Evolutionary conservation across 2,888 invertebrate species (phyloP).

Genomic region (Metacarcinus magister): DNA sequence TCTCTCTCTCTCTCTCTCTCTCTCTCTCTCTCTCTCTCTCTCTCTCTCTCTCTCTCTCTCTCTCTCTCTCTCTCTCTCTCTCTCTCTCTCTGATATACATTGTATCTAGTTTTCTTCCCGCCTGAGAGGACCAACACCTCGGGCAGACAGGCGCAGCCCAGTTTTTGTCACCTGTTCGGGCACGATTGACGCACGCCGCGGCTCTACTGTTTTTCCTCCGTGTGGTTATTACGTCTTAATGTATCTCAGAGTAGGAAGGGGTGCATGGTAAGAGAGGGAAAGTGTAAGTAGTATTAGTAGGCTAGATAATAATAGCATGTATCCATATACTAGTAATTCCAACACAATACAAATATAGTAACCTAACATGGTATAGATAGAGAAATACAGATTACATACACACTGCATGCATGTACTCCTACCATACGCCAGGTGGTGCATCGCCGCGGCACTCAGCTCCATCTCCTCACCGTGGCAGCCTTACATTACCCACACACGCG

Average conservation of each 20-base stretch:
- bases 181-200: not conserved
- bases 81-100: not conserved
- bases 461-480: too few species aligned
- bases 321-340: not conserved
- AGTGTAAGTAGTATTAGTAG: not conserved
- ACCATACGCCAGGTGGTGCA: not conserved
- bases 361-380: not conserved
- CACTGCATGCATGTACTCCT: too few species aligned
- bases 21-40: conserved; percentile 62
- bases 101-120: not conserved
- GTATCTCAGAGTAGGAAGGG: not conserved
- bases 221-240: conserved; percentile 2
- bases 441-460: not conserved
- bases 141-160: not conserved
- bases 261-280: not conserved
- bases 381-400: too few species aligned
- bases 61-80: not conserved
- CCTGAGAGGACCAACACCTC: not conserved
- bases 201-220: not conserved
- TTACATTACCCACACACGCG: too few species aligned
- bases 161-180: not conserved
- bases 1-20: conserved; percentile 64
- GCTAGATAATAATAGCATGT: not conserved
- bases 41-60: conserved; percentile 28
- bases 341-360: not conserved